Conservation (phyloP, 2,888 invertebrate species). For the Matsumyia berberina region DNA sequence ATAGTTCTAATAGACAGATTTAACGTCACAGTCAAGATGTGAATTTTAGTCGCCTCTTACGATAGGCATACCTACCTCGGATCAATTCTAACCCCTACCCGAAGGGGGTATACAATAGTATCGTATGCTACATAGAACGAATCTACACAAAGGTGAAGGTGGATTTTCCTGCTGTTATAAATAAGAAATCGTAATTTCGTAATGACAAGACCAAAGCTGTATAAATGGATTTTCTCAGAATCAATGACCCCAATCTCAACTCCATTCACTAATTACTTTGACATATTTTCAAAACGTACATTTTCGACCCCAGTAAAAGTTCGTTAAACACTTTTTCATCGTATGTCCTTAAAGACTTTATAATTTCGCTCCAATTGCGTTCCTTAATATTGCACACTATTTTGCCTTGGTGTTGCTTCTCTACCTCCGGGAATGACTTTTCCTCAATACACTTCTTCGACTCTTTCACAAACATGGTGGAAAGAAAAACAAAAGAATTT, state of each 20-base stretch:
- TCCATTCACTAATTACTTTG: conserved; percentile 8
- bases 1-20: too few species aligned
- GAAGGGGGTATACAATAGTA: too few species aligned
- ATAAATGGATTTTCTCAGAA: too few species aligned
- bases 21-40: too few species aligned
- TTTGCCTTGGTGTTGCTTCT: conserved; percentile 31
- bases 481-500: conserved; percentile 74
- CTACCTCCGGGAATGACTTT: conserved; percentile 38
- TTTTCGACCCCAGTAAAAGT: neutral
- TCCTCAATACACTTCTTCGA: conserved; percentile 45
- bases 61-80: too few species aligned
- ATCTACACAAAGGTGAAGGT: too few species aligned
- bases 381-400: conserved; percentile 51
- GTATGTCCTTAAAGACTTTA: conserved; percentile 23
- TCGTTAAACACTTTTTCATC: conserved; percentile 13
- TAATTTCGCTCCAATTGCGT: conserved; percentile 26
- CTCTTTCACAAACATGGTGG: conserved; percentile 24
- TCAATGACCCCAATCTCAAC: neutral
- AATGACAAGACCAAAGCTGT: too few species aligned
- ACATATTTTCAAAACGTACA: neutral
- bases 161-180: too few species aligned
- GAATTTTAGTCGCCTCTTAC: too few species aligned
- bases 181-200: too few species aligned
- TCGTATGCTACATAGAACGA: too few species aligned
- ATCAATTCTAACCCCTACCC: too few species aligned